Base-by-base conservation (phyloP, 2,113 vertebrate genomes). In the Euleptes europaea region DNA sequence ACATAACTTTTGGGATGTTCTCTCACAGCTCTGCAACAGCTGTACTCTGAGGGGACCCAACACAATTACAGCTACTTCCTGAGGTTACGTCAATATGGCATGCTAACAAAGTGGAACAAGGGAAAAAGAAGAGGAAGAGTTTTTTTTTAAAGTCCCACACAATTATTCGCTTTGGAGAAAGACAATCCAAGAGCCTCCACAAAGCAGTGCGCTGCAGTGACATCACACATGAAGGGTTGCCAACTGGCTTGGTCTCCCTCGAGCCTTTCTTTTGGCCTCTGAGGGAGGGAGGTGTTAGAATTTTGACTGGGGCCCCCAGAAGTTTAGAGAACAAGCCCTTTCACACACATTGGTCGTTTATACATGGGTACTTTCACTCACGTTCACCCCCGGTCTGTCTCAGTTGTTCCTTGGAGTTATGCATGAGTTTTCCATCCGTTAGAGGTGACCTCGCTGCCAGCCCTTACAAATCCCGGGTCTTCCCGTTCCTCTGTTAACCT, bases 1-100 rank as follows among this genome's bases (percentile, higher is more conserved):
- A 81, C 12, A 66, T 80, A 63, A 28, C 44, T 51, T 35, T 35
- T 26, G 54, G 38, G 15, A 57, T 85, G 42, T 78, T 26, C 80
- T 88, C 91, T 92, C 23, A 49, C 60, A 90, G 49, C 38, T 91
- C 94, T 92, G 91, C 95, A 95, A 93, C 91, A 93, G 93, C 92
- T 95, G 93, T 84, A 92, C 72, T 86, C 12, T 1, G 66, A 82
- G 49, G 69, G 47, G 65, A 2, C 23, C 66, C 69, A 76, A 74
- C 72, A 75, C 42, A 80, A 80, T 83, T 77, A 80, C 49, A 81
- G 90, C 81, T 87, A n/a, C 66, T 90, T 88, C 71, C 87, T 51
- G 63, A 80, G 0, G 0, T 75, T 47, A 75, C 42, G 73, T 31
- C 81, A 0, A 33, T 57, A 54, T 28, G 7, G 77, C 54, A 0